Evolutionary conservation across 1,140 invertebrate species (phyloP), one percentile per base, ranked within the genome.

Genomic region (Pectinophora gossypiella): DNA sequence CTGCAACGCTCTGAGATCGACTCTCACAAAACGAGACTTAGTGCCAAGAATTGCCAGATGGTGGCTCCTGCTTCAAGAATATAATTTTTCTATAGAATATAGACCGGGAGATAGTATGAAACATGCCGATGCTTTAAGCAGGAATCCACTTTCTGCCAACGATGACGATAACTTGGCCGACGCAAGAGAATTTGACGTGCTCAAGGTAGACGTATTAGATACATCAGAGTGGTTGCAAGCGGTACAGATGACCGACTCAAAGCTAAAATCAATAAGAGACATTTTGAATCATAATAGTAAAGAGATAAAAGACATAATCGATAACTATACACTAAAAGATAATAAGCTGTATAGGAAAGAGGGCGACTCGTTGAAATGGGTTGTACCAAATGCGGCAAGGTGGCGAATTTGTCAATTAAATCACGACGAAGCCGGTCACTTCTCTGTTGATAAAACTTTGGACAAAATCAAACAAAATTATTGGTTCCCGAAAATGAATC

Each of bases 81-180:
- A 48, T 32, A 18, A 64, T 51, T 70, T 62, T 48, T 23, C 44
- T 3, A 44, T 74, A 10, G 47, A 60, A 46, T 58, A 69, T 47
- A 32, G 67, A 32, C 44, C 61, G 1, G 73, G 73, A 9, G 43
- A 20, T 13, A 54, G 54, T 7, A 72, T 74, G 64, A 35, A 18
- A 13, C 74, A 78, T 62, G 67, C 64, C 0, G 76, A 78, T 47
- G 61, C 66, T 7, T 47, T 80, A n/a, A 9, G 71, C 53, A 35
- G 71, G 59, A 35, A 63, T 16, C 32, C 48, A 12, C 12, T 50
- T 3, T 40, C 21, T 1, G 32, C n/a, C 19, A 27, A 32, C 19
- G 5, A 3, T 7, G 22, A 32, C 16, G 21, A 32, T n/a, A 9
- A 32, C n/a, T 32, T 32, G 27, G 27, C 9, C n/a, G 27, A 32